phyloP scores from a whole-genome alignment of 2,113 vertebrate species.

The Misgurnus anguillicaudatus region DNA sequence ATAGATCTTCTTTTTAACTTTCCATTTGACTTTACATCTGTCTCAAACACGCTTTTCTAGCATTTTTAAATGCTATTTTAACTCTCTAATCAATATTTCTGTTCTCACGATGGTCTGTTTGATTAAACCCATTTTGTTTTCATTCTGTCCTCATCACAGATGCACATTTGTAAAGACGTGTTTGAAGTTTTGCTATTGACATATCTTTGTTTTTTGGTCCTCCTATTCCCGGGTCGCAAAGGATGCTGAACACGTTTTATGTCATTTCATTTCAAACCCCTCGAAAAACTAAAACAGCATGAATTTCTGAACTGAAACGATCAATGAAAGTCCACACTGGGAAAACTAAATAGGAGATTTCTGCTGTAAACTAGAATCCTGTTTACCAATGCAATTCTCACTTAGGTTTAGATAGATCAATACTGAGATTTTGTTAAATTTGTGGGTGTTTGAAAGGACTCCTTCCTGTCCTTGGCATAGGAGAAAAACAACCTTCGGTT shows the following conservation, averaged over 20 bases:
- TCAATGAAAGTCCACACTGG: neutral
- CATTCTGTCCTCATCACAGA: neutral
- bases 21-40: conserved; percentile 2
- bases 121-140: neutral
- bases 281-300: conserved; percentile 14
- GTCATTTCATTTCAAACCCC: conserved; percentile 20
- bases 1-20: neutral
- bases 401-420: neutral
- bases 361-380: conserved; percentile 2
- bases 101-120: neutral
- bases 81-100: neutral
- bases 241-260: conserved; percentile 6
- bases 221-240: neutral
- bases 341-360: neutral
- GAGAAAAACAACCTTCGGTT: neutral
- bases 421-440: neutral
- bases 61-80: neutral
- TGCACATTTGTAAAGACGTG: neutral
- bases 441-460: conserved; percentile 2
- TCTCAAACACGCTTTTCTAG: neutral
- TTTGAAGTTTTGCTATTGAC: too few relatives aligned
- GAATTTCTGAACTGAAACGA: conserved; percentile 10
- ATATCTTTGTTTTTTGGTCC: neutral
- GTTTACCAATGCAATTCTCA: conserved; percentile 10
- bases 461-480: neutral